Percentiles rank a stretch among this genome's conserved stretches.
These are phyloP conservation scores for Parambassis ranga DNA, from an alignment of 2,797 vertebrate genomes.

Conservation along the genomic window DNA sequence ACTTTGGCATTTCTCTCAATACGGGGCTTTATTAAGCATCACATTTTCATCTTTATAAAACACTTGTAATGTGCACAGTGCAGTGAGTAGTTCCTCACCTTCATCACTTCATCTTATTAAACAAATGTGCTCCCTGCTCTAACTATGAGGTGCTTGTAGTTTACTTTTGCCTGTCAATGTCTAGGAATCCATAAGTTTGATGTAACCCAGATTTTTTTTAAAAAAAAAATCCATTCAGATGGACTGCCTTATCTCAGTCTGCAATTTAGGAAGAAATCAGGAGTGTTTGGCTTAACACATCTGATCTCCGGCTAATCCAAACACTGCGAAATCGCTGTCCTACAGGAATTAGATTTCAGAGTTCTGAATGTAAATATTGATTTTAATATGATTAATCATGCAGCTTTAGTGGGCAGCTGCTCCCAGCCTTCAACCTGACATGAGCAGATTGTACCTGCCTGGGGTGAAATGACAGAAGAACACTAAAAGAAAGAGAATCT, in stretches of 20 bases:
- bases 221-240: too few relatives aligned
- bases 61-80: too few relatives aligned
- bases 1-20: slow-evolving; percentile 11
- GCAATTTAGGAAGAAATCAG: slow-evolving; percentile 15
- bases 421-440: neutral
- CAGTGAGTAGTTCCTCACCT: too few relatives aligned
- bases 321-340: slow-evolving; percentile 13
- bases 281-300: neutral
- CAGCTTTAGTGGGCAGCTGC: slow-evolving; percentile 16
- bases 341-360: slow-evolving; percentile 4
- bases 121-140: neutral
- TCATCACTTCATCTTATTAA: neutral
- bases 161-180: too few relatives aligned
- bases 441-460: neutral
- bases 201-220: too few relatives aligned
- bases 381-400: slow-evolving; percentile 23
- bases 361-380: slow-evolving; percentile 33
- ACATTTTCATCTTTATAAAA: neutral
- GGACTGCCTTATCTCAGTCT: neutral
- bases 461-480: neutral
- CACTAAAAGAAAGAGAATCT: too few relatives aligned
- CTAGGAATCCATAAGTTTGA: too few relatives aligned
- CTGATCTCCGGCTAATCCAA: slow-evolving; percentile 21
- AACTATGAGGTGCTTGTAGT: neutral
- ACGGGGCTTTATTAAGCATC: neutral